Percentiles rank a stretch among this genome's conserved stretches.
Evolutionary conservation across 1,140 invertebrate genomes (phyloP).

Genomic region (Ceratoteleas bidentatus): DNA sequence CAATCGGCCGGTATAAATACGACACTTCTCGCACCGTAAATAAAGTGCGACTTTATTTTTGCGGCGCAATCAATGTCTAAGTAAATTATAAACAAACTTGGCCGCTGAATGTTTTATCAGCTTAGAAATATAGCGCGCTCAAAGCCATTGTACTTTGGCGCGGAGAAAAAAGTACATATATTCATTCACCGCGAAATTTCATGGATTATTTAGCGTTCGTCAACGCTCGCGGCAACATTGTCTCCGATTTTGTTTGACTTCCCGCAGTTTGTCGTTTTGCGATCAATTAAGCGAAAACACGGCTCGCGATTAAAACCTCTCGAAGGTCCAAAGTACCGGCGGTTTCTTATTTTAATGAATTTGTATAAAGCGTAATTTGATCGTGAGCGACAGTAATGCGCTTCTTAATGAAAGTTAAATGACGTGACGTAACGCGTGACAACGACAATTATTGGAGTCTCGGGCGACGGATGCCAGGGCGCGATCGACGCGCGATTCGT

Average conservation of each 20-base stretch:
- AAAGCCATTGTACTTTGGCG: conserved; percentile 24
- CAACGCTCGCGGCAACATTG: too few relatives aligned
- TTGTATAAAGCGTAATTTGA: conserved; percentile 22
- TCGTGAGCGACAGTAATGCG: conserved; percentile 22
- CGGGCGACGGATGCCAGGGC: conserved; percentile 32
- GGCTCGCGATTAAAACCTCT: too few relatives aligned
- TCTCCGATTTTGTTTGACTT: too few relatives aligned
- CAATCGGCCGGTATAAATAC: conserved; percentile 40
- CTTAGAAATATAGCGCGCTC: conserved; percentile 11
- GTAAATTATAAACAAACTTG: conserved; percentile 46
- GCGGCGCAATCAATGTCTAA: conserved; percentile 30
- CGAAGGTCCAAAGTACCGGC: too few relatives aligned
- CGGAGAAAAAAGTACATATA: background rate
- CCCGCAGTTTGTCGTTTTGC: too few relatives aligned
- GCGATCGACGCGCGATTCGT: conserved; percentile 47
- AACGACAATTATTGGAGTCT: conserved; percentile 52
- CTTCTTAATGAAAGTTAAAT: conserved; percentile 58
- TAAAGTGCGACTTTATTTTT: conserved; percentile 36
- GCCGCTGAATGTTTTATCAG: conserved; percentile 23
- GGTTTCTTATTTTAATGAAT: conserved; percentile 10
- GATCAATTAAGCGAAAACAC: too few relatives aligned
- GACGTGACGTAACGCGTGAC: conserved; percentile 40
- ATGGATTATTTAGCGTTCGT: too few relatives aligned
- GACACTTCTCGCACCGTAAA: conserved; percentile 31
- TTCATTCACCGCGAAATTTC: too few relatives aligned